A percentile compares a stretch with the other conserved stretches of the same genome.
These are phyloP conservation scores for Aleiodes sp. DNA, from an alignment of 1,140 invertebrate species.

Conservation along the genomic window DNA sequence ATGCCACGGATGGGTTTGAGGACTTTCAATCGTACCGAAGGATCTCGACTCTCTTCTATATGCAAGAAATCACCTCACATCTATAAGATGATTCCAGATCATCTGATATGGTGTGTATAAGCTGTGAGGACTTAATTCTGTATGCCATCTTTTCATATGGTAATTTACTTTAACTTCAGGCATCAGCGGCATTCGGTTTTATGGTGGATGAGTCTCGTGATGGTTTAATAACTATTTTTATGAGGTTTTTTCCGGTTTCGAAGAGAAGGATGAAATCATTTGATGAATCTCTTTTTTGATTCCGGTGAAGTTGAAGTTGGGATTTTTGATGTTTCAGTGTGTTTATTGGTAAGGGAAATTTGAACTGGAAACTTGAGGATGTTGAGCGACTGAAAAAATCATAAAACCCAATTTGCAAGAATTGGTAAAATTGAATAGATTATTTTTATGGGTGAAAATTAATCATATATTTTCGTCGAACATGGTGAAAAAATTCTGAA, in stretches of 20 bases:
- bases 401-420: too few relatives aligned
- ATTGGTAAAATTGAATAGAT: too few relatives aligned
- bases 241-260: background rate
- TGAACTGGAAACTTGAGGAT: too few relatives aligned
- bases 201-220: background rate
- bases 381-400: too few relatives aligned
- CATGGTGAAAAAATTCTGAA: too few relatives aligned
- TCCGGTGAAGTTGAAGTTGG: too few relatives aligned
- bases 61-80: background rate
- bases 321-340: too few relatives aligned
- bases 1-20: constrained; percentile 27
- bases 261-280: background rate
- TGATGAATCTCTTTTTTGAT: background rate
- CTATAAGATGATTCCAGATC: background rate
- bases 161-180: too few relatives aligned
- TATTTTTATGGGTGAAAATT: too few relatives aligned
- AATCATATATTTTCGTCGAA: too few relatives aligned
- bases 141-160: constrained; percentile 2
- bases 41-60: background rate
- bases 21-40: constrained; percentile 16
- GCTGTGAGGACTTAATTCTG: constrained; percentile 11
- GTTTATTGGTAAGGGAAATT: too few relatives aligned
- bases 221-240: background rate
- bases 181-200: too few relatives aligned
- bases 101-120: background rate